Evolutionary conservation across 2,113 vertebrate genomes (phyloP).

Genomic region (Rousettus leschenaultii): DNA sequence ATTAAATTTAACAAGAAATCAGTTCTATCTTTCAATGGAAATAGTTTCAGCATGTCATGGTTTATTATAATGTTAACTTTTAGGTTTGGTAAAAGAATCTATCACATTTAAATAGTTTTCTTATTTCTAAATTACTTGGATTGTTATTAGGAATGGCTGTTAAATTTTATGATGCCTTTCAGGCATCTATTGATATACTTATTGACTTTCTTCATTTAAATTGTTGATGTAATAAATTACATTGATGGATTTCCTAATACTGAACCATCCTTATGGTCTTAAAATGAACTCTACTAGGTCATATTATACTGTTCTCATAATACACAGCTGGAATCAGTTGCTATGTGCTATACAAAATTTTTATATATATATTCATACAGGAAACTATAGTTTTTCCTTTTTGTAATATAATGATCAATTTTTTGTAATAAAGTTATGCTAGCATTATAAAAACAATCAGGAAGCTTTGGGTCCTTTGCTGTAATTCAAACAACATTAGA

Average conservation of each 20-base stretch:
- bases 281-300: conserved; percentile 35
- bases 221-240: conserved; percentile 64
- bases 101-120: conserved; percentile 53
- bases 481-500: not conserved
- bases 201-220: conserved; percentile 57
- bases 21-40: conserved; percentile 37
- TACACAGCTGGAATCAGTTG: not conserved
- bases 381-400: not conserved
- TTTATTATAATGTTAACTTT: not conserved
- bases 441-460: conserved; percentile 7
- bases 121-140: conserved; percentile 53
- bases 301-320: conserved; percentile 23
- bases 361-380: not conserved
- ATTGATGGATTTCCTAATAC: conserved; percentile 53
- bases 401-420: conserved; percentile 7
- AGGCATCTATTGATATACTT: conserved; percentile 58
- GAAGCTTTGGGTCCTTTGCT: not conserved
- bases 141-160: conserved; percentile 55
- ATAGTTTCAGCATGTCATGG: conserved; percentile 33
- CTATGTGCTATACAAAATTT: conserved; percentile 11
- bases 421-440: conserved; percentile 35
- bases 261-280: conserved; percentile 34
- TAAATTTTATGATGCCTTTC: conserved; percentile 61
- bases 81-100: conserved; percentile 36
- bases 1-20: conserved; percentile 35